Evolutionary conservation across 1,140 invertebrate genomes (phyloP).

Genomic region (Coenobita brevimanus): DNA sequence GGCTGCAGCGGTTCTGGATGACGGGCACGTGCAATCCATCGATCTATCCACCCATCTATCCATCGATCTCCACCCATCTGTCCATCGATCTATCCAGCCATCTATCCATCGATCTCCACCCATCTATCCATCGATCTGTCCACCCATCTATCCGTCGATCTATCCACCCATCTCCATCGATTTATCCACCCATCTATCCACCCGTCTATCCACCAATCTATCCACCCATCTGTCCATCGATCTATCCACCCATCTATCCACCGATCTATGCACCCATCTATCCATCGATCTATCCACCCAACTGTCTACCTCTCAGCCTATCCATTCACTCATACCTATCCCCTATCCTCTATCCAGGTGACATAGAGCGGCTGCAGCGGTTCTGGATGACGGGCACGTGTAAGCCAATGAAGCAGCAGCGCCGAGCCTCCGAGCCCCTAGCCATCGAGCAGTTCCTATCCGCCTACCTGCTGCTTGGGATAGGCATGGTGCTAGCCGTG

Average conservation of each 20-base stretch:
- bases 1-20: slow-evolving; percentile 96
- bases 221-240: too few species aligned
- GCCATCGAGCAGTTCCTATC: slow-evolving; percentile 97
- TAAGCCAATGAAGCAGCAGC: slow-evolving; percentile 85
- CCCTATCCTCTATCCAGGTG: slow-evolving; percentile 76
- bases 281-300: background rate
- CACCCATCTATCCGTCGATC: too few species aligned
- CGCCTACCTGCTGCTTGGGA: slow-evolving; percentile 95
- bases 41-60: too few species aligned
- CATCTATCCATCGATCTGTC: too few species aligned
- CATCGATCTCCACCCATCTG: too few species aligned
- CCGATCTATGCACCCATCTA: background rate
- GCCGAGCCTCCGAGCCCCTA: slow-evolving; percentile 82
- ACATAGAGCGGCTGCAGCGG: slow-evolving; percentile 92
- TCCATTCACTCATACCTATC: background rate
- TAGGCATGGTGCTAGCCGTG: slow-evolving; percentile 91
- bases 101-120: too few species aligned
- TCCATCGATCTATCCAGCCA: too few species aligned
- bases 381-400: slow-evolving; percentile 99
- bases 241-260: background rate
- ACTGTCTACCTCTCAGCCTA: background rate
- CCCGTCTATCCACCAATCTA: too few species aligned
- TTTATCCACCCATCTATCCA: too few species aligned
- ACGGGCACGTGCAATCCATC: slow-evolving; percentile 97
- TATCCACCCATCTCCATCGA: too few species aligned